phyloP scores from a whole-genome alignment of 2,113 vertebrate species.

The Morone saxatilis region DNA sequence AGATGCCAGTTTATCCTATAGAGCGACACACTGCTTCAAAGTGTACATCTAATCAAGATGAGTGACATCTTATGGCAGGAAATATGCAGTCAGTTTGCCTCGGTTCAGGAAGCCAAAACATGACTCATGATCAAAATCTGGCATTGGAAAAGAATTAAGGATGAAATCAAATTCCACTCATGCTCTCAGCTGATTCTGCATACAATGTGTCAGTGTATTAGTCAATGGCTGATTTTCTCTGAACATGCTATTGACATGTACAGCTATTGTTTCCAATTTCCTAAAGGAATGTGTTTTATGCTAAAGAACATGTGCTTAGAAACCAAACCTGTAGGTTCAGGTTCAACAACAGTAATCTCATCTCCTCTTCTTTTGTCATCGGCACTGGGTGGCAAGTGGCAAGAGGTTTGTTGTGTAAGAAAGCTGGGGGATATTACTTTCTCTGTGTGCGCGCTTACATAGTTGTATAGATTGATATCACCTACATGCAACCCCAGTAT shows the following conservation, averaged over 20 bases:
- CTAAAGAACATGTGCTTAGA: conserved; percentile 52
- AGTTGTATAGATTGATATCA: conserved; percentile 62
- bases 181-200: neutral
- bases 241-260: neutral
- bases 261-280: neutral
- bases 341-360: conserved; percentile 47
- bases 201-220: neutral
- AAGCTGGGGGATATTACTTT: conserved; percentile 43
- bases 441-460: conserved; percentile 33
- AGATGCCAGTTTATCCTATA: conserved; percentile 15
- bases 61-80: neutral
- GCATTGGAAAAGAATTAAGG: neutral
- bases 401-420: conserved; percentile 34
- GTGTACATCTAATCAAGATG: neutral
- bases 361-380: conserved; percentile 44
- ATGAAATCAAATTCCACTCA: neutral
- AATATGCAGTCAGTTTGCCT: neutral
- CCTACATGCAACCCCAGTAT: conserved; percentile 39
- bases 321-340: conserved; percentile 46
- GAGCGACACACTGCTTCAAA: neutral
- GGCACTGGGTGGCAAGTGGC: conserved; percentile 47
- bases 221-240: neutral
- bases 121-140: neutral
- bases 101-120: neutral
- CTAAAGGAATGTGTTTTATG: conserved; percentile 29